Base-by-base conservation (phyloP, 2,113 vertebrate species). In the Ciconia maguari region DNA sequence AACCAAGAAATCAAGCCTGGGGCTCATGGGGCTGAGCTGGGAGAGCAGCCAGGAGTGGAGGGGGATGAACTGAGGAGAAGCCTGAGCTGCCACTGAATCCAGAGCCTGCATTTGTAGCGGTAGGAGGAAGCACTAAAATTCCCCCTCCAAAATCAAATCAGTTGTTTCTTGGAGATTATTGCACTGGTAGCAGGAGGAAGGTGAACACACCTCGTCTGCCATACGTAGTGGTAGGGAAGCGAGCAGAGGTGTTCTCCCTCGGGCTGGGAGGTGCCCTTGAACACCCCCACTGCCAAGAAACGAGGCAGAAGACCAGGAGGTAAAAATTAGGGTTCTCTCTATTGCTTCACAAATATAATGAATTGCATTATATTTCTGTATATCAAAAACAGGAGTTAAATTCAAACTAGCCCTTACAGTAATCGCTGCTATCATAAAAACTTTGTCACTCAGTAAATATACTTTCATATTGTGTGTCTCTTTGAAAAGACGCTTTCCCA, bases 221-320 rank as follows among this genome's bases (percentile, higher is more conserved):
- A 12, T 22, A 14, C 0, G 1, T 0, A 13, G 11, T 0, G 8
- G 22, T 3, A 19, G 60, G 75, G 34, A 20, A 10, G 14, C 0
- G 3, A 38, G 70, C 66, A 55, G 78, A 30, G 21, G 7, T 30
- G 16, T 4, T 51, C 18, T 41, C 27, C 75, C 42, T 9, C 2
- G 1, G 61, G 29, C 44, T 81, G 52, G 26, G 18, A 38, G 24
- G 15, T 1, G 30, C 26, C 1, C 0, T 3, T 6, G 49, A 20
- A 21, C 5, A 36, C 1, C 36, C 30, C 6, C 42, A 1, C 6
- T 1, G 4, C 48, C 30, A 5, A 4, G 41, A 41, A 41, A 65
- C 22, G 16, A 30, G 32, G 22, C 62, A 41, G 8, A 42, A 52
- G 25, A 10, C 1, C 16, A 44, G 24, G 11, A 68, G 71, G 26